Percentiles rank a stretch among this genome's conserved stretches.
These are phyloP conservation scores for Drosophila malerkotliana DNA, from an alignment of 1,140 invertebrate genomes.

Conservation along the genomic window DNA sequence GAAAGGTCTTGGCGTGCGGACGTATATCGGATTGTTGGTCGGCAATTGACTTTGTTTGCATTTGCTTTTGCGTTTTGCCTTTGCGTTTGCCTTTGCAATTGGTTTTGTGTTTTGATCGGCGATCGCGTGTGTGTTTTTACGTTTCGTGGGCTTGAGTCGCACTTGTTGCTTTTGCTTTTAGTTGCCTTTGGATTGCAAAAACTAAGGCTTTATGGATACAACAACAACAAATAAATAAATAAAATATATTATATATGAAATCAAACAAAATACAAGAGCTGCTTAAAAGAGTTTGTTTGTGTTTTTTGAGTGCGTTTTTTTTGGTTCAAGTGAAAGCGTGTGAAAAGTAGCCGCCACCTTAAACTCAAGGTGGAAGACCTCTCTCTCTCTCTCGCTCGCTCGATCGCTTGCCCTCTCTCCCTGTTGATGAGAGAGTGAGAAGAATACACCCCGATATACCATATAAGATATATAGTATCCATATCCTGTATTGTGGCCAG, in stretches of 20 bases:
- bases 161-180: slow-evolving; percentile 20
- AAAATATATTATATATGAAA: slow-evolving; percentile 8
- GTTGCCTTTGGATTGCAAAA: not conserved
- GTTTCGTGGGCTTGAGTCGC: slow-evolving; percentile 9
- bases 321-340: slow-evolving; percentile 74
- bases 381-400: slow-evolving; percentile 8
- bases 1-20: slow-evolving; percentile 4
- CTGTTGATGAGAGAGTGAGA: slow-evolving; percentile 2
- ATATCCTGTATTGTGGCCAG: slow-evolving; percentile 60
- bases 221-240: slow-evolving; percentile 16
- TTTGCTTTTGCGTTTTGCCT: slow-evolving; percentile 15
- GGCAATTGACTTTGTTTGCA: slow-evolving; percentile 32
- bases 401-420: not conserved
- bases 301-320: slow-evolving; percentile 44
- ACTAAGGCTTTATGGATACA: not conserved
- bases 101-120: slow-evolving; percentile 8
- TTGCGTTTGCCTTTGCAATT: slow-evolving; percentile 8
- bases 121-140: slow-evolving; percentile 11
- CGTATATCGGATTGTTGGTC: not conserved
- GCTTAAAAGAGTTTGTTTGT: slow-evolving; percentile 30
- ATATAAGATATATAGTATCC: slow-evolving; percentile 11
- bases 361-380: slow-evolving; percentile 26
- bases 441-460: not conserved
- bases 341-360: slow-evolving; percentile 58
- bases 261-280: slow-evolving; percentile 9